Base-by-base conservation (phyloP, 2,797 vertebrate species). In the Epinephelus awoara region DNA sequence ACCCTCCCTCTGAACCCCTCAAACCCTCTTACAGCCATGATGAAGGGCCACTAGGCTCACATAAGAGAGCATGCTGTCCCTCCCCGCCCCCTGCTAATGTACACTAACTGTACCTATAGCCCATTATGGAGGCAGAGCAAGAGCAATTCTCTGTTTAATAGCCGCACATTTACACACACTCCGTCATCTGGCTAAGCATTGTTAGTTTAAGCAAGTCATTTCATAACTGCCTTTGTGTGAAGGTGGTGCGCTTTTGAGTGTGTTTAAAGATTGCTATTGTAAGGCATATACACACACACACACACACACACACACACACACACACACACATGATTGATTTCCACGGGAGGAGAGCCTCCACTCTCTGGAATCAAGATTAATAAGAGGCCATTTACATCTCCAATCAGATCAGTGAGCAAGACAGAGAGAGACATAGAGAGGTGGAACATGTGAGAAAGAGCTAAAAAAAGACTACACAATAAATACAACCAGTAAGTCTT, bases 331-430 rank as follows among this genome's bases (percentile, higher is more conserved):
- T 72, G 87, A 92, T 91, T 93, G 91, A 93, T 93, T 94, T 93
- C 83, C 90, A 83, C 85, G 61, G 50, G 85, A 91, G 77, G 77
- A 90, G 80, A 91, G 84, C 82, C 85, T 89, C 80, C 72, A 86
- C 85, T 90, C 81, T 42, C 83, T 85, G 75, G 84, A 91, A 93
- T 91, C 84, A 93, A 93, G 92, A 94, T 93, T 93, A 92, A 95
- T 94, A 92, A 89, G 83, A 90, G 84, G 74, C 73, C 85, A 92
- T 93, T 91, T 93, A 92, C 84, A 94, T 93, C 90, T 90, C 78
- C 86, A 87, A 91, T 91, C 85, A 87, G 70, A 90, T 85, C 83
- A 83, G 69, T 77, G 64, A 87, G 75, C 29, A 55, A 69, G 56
- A 61, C n/a, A 38, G 7, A n/a, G 10, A 47, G 34, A 34, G 75